These are phyloP conservation scores for Rhinatrema bivittatum DNA, from an alignment of 2,797 vertebrate species.

Conservation along the genomic window DNA sequence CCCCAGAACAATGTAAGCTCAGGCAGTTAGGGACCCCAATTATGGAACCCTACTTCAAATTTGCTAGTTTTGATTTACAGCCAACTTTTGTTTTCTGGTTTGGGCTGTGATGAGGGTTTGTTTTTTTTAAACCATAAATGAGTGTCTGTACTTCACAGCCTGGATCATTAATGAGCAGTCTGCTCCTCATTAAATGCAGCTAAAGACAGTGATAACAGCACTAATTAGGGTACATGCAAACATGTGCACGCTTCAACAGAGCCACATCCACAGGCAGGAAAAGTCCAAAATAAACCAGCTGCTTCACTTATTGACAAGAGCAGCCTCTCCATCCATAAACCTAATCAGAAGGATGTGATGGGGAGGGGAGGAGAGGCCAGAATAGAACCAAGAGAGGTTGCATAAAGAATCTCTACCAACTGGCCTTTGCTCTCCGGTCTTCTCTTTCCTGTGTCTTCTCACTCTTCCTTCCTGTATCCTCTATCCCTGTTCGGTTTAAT, in stretches of 20 bases:
- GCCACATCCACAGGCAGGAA: conserved; percentile 26
- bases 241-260: conserved; percentile 22
- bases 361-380: too few relatives aligned
- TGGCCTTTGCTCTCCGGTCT: too few relatives aligned
- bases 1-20: too few relatives aligned
- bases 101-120: not conserved
- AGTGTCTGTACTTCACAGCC: conserved; percentile 35
- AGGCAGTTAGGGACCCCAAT: too few relatives aligned
- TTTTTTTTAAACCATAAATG: conserved; percentile 20
- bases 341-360: too few relatives aligned
- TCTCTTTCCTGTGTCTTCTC: too few relatives aligned
- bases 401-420: too few relatives aligned
- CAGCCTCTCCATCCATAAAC: not conserved
- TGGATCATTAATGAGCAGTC: conserved; percentile 31
- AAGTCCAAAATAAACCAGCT: conserved; percentile 27
- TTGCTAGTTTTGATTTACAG: too few relatives aligned
- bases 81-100: conserved; percentile 2
- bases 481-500: too few relatives aligned
- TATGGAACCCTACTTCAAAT: too few relatives aligned
- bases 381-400: too few relatives aligned
- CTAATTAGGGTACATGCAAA: conserved; percentile 43
- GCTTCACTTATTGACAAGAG: not conserved
- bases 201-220: conserved; percentile 35
- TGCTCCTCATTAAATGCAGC: conserved; percentile 46
- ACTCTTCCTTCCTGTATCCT: too few relatives aligned